Evolutionary conservation across 2,797 vertebrate genomes (phyloP), one percentile per base, ranked within the genome.

Genomic region (Mormyrus hasselquistii): DNA sequence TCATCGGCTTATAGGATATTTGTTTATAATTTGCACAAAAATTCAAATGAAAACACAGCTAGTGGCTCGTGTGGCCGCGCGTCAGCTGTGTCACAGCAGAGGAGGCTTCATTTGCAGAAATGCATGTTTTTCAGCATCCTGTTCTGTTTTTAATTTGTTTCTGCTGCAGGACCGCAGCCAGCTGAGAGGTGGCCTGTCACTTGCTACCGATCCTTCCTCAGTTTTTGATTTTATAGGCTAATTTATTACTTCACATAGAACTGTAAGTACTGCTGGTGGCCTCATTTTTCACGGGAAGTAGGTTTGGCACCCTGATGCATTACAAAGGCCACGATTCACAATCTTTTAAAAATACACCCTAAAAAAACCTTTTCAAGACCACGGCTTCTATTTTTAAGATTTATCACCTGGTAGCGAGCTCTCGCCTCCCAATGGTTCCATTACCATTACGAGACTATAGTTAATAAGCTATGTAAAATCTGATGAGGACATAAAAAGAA

Each of bases 301-400:
- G 49, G 44, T 85, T 85, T 85, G 49, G 76, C 76, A 82, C 76
- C 76, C 76, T 22, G 47, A 85, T 85, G 49, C 82, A 85, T 85
- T 85, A 85, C 44, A 85, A 85, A 85, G 44, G 82, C 76, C 76
- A 14, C 82, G 82, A 50, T 50, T 85, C 22, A 85, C 47, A 50
- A 85, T 85, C n/a, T 85, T 85, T 85, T 47, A 85, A 85, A 52
- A 50, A 85, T 82, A 85, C 10, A 85, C 82, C 49, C 49, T 1
- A 85, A 85, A 85, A 85, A 52, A 84, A 84, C 38, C 38, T 52
- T 84, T 84, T 84, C 73, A 79, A 85, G 82, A 85, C 82, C 44
- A 52, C 9, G 29, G 82, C 49, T 84, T 84, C 41, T 85, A 85
- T 85, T 50, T 52, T 52, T 22, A 85, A 85, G 76, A 82, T 82